Base-by-base conservation (phyloP, 2,888 invertebrate species). In the Aleiodes leptofemur region DNA sequence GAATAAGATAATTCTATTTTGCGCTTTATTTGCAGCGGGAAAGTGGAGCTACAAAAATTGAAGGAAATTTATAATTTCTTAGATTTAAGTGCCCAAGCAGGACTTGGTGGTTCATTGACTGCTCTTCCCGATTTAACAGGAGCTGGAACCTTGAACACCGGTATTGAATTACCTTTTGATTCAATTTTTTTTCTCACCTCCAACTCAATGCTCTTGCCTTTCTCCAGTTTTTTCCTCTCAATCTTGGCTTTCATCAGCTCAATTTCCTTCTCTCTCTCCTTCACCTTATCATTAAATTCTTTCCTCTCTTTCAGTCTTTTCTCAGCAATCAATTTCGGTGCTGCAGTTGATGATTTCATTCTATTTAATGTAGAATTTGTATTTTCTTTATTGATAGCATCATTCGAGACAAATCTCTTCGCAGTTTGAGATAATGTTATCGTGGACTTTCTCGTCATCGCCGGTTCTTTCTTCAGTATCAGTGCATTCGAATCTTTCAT, bases 71-170 rank as follows among this genome's bases (percentile, higher is more conserved):
- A 7, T 43, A 6, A 43, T 43, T 43, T 16, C 29, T 61, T 61
- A 7, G 8, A 9, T 29, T 76, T 80, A 11, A 69, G 72, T 4
- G 78, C 76, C 79, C 84, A 84, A 1, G 80, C 83, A 0, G 94
- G 94, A 76, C 94, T 94, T 70, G 92, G 90, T 0, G 95, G 93
- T 23, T 91, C 90, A 1, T 95, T 95, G 1, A 94, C 83, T 5
- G 91, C 90, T 56, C 90, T 90, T 0, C 82, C 83, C 3, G 92
- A 91, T 71, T 91, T 91, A 75, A 91, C 89, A n/a, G 92, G 90
- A 34, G 91, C 83, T 80, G 93, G 87, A 13, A 91, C 90, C 75
- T 91, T 90, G 74, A 89, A 90, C 9, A 88, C 88, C 16, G 92
- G 91, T 57, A 93, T 90, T 1, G 94, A 94, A 80, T 92, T 92